phyloP scores from a whole-genome alignment of 2,113 vertebrate species.

The Lichenostomus cassidix region DNA sequence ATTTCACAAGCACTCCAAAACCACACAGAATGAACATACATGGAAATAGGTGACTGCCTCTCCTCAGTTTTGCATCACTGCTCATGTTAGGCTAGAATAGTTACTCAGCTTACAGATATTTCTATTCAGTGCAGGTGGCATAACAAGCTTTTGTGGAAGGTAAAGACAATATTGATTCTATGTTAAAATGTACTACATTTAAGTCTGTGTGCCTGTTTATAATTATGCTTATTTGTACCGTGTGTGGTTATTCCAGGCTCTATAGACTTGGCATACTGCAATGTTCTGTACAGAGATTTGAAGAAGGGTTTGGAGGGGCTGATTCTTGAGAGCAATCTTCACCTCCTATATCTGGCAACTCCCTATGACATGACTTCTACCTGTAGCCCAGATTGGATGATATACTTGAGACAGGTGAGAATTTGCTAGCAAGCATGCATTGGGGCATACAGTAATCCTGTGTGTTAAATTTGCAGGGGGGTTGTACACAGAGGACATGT shows the following conservation, averaged over 20 bases:
- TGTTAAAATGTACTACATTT: not conserved
- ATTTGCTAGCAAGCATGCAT: not conserved
- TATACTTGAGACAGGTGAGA: conserved; percentile 88
- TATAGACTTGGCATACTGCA: conserved; percentile 85
- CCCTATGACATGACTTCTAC: conserved; percentile 86
- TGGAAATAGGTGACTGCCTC: not conserved
- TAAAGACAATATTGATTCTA: not conserved
- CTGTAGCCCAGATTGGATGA: conserved; percentile 91
- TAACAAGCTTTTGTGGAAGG: not conserved
- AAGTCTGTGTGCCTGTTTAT: not conserved
- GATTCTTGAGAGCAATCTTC: conserved; percentile 87
- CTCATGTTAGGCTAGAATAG: not conserved
- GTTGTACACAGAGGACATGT: not conserved
- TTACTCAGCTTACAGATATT: not conserved
- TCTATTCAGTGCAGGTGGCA: not conserved
- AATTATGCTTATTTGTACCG: not conserved
- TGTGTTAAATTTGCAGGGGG: not conserved
- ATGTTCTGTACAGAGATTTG: conserved; percentile 86
- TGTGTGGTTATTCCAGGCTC: conserved; percentile 77
- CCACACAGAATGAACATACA: not conserved
- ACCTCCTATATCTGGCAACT: conserved; percentile 89
- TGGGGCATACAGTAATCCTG: not conserved
- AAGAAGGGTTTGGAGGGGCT: conserved; percentile 88
- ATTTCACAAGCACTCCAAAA: not conserved
- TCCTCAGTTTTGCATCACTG: not conserved